Conservation (phyloP, 2,113 vertebrate species). For the Mustelus asterias region DNA sequence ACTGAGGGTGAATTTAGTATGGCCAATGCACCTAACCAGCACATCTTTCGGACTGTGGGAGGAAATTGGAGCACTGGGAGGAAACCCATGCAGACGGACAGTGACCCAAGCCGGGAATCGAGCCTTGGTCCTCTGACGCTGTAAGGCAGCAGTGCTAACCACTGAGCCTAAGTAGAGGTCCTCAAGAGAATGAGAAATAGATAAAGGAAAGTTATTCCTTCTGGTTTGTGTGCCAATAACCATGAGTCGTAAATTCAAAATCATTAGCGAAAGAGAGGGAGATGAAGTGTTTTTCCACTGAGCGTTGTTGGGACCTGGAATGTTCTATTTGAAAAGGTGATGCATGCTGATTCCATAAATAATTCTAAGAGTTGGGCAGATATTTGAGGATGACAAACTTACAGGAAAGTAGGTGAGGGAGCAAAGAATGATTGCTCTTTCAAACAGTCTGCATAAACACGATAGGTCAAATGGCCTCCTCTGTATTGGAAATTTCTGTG, state of each 20-base stretch:
- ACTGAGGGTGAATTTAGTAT: no score
- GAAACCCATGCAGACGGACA: no score
- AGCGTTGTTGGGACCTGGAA: not conserved
- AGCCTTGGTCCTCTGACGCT: no score
- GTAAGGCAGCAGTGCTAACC: no score
- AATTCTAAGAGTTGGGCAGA: not conserved
- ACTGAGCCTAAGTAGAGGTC: not conserved
- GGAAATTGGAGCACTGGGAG: no score
- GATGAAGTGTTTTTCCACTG: not conserved
- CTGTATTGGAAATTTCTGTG: not conserved
- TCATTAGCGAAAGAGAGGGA: not conserved
- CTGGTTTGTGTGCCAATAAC: not conserved
- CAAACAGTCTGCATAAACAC: not conserved
- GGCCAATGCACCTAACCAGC: no score
- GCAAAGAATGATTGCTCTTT: not conserved
- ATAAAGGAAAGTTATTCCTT: not conserved
- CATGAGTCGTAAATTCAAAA: not conserved
- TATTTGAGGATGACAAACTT: not conserved
- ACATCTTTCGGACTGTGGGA: no score
- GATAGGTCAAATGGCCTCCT: not conserved
- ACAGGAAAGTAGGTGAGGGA: not conserved
- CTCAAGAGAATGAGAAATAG: not conserved
- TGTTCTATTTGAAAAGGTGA: not conserved
- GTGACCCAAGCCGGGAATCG: no score
- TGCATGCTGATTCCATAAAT: not conserved